Evolutionary conservation across 2,888 invertebrate genomes (phyloP), one percentile per base, ranked within the genome.

Genomic region (Spisula solida): DNA sequence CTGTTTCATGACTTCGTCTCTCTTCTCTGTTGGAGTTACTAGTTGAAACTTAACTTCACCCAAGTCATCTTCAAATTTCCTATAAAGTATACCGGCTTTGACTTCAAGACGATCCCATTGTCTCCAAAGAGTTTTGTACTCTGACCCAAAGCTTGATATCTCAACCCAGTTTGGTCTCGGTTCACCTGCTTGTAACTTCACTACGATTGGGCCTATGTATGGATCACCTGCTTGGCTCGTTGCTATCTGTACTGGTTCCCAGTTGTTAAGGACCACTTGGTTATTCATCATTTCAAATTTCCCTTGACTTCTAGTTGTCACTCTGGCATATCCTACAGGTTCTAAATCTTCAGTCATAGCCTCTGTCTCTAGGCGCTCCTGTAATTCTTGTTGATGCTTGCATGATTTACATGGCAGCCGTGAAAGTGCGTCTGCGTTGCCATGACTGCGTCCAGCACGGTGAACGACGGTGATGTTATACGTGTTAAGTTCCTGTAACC

Each of bases 61-160:
- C n/a, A n/a, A n/a, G 18, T 86, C 41, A 1, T 1, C 18, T 55
- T 55, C 66, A 81, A 85, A 91, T 41, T 82, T 86, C 6, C 92
- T 18, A 66, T 92, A 92, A 16, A 93, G 75, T 16, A 93, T n/a
- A 6, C 87, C 90, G 0, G 47, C 85, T 14, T 56, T 66, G 1
- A 93, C 66, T 25, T 66, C 82, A 18, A 93, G 60, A 20, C n/a
- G n/a, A n/a, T n/a, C n/a, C n/a, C n/a, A n/a, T n/a, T n/a, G n/a
- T n/a, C n/a, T n/a, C n/a, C n/a, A 93, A 2, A 93, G 78, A 2
- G 87, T 85, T 66, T 92, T 92, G 2, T 91, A 25, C 20, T 47
- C 34, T 14, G 79, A 55, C 0, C 75, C 25, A 6, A 31, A 79
- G 0, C 25, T 14, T 12, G 90, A 87, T 31, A 91, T 34, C 0